Evolutionary conservation across 2,888 invertebrate genomes (phyloP).

Genomic region (Nymphalis c-album): DNA sequence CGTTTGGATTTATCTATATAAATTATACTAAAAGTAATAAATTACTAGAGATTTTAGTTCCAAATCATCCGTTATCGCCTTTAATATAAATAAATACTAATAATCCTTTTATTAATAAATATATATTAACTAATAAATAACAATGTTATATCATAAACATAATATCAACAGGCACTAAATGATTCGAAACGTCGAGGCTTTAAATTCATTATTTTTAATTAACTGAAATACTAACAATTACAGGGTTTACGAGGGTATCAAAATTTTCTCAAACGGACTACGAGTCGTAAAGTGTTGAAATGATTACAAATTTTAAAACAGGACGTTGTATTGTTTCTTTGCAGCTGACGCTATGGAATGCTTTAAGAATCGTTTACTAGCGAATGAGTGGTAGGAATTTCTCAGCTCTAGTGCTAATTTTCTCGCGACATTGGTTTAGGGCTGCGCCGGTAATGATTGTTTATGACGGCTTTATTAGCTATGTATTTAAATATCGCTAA

Average conservation of each 20-base stretch:
- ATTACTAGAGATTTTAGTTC: too few species aligned
- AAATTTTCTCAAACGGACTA: slow-evolving; percentile 78
- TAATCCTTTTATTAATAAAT: too few species aligned
- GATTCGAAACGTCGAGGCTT: slow-evolving; percentile 47
- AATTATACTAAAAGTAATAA: background rate
- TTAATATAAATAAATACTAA: too few species aligned
- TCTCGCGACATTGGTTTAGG: slow-evolving; percentile 10
- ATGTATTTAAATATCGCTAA: background rate
- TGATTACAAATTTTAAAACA: slow-evolving; percentile 72
- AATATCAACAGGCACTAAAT: slow-evolving; percentile 53
- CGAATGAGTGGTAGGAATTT: slow-evolving; percentile 3
- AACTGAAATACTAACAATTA: slow-evolving; percentile 78
- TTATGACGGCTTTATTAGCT: slow-evolving; percentile 5
- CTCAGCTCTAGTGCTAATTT: slow-evolving; percentile 17
- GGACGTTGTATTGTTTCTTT: slow-evolving; percentile 21
- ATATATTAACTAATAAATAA: background rate
- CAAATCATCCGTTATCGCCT: too few species aligned
- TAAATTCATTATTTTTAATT: slow-evolving; percentile 82
- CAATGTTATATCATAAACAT: background rate
- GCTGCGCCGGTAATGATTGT: slow-evolving; percentile 3
- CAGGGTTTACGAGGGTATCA: slow-evolving; percentile 79
- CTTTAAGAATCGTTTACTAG: slow-evolving; percentile 10
- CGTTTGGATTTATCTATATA: slow-evolving; percentile 38
- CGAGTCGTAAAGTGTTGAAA: slow-evolving; percentile 80
- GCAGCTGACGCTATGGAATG: slow-evolving; percentile 27